Conservation (phyloP, 2,797 vertebrate species). For the Trichosurus vulpecula region DNA sequence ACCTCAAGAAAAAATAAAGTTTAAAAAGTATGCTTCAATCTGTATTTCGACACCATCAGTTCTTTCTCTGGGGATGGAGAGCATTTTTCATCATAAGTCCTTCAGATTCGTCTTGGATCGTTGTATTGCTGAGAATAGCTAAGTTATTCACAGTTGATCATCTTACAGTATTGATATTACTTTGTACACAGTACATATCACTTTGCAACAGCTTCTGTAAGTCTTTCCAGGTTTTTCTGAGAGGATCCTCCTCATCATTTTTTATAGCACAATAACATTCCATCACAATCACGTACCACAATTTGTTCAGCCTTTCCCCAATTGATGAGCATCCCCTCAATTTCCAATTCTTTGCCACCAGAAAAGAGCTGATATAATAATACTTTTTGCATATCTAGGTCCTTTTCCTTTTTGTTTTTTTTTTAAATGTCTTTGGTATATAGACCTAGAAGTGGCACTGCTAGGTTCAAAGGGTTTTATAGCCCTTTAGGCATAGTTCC, state of each 20-base stretch:
- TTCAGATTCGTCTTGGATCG: background rate
- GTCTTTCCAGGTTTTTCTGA: background rate
- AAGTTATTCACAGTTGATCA: background rate
- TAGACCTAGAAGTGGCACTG: background rate
- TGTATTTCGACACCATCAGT: background rate
- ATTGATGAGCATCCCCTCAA: background rate
- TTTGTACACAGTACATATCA: background rate
- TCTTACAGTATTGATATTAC: background rate
- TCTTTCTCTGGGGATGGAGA: background rate
- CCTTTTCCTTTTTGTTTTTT: background rate
- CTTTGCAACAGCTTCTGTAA: background rate
- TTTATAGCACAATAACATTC: background rate
- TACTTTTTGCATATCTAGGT: background rate
- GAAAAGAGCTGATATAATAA: background rate
- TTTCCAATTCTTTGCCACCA: background rate
- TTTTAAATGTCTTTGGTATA: background rate
- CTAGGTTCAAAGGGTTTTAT: background rate
- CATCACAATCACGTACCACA: background rate
- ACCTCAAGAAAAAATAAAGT: background rate
- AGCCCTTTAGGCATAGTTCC: background rate
- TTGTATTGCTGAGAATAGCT: background rate
- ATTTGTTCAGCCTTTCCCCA: background rate
- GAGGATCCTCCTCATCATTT: background rate
- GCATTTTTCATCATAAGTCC: background rate
- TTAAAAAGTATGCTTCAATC: background rate